phyloP scores from a whole-genome alignment of 1,140 invertebrate species.

The Leptoteleia sp. region DNA sequence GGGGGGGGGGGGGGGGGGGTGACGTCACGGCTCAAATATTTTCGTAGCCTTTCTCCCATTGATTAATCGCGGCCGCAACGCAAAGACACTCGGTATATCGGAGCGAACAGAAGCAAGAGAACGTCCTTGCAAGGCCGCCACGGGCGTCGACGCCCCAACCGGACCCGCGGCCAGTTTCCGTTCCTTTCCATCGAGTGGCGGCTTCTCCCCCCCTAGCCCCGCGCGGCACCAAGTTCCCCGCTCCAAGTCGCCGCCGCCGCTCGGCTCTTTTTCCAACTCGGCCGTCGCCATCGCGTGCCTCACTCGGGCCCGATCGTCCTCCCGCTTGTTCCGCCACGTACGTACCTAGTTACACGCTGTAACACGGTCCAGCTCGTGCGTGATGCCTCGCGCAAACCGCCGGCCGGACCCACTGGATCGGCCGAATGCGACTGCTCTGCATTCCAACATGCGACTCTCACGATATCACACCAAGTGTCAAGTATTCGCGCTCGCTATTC shows the following conservation, averaged over 20 bases:
- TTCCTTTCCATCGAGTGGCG: constrained; percentile 57
- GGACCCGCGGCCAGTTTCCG: constrained; percentile 63
- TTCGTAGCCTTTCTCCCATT: constrained; percentile 37
- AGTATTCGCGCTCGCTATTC: constrained; percentile 21
- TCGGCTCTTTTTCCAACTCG: constrained; percentile 27
- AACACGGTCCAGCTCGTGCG: constrained; percentile 29
- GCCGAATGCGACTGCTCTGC: constrained; percentile 21
- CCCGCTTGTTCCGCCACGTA: constrained; percentile 36
- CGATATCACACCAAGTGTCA: constrained; percentile 42
- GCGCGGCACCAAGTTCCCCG: no score
- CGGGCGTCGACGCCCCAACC: constrained; percentile 70
- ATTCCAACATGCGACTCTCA: constrained; percentile 53
- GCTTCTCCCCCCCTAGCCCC: no score
- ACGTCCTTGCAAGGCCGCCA: constrained; percentile 73
- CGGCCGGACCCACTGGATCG: constrained; percentile 23
- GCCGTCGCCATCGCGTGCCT: constrained; percentile 28
- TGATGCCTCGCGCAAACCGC: constrained; percentile 24
- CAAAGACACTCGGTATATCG: constrained; percentile 54
- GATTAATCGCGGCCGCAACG: constrained; percentile 49
- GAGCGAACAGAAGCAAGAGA: constrained; percentile 67
- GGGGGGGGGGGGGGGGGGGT: no score
- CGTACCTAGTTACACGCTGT: constrained; percentile 39
- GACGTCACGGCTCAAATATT: constrained; percentile 31
- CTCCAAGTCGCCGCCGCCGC: no score
- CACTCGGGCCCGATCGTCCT: constrained; percentile 40